Evolutionary conservation across 1,140 invertebrate species (phyloP), one percentile per base, ranked within the genome.

Genomic region (Drosophila baimaii): DNA sequence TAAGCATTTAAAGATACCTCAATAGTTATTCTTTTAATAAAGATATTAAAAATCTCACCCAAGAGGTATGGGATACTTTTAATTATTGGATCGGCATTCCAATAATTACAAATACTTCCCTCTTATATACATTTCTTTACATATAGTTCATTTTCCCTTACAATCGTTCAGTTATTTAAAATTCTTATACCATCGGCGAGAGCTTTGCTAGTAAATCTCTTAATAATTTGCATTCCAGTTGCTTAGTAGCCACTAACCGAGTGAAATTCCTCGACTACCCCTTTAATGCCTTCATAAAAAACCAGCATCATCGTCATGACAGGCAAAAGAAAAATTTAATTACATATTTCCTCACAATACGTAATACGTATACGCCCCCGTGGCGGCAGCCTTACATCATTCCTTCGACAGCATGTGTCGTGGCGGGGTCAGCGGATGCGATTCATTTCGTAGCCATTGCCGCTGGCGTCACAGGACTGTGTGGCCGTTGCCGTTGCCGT

Each of bases 341-440:
- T 86, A 88, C 71, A 86, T 73, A 88, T 86, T 83, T 88, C 79
- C 81, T 72, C 77, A 65, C 70, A 68, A 72, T 68, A 66, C 47
- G 71, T 73, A 83, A 65, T 68, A 70, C 59, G 63, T 63, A 83
- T 72, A 64, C 75, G 82, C 51, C 66, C 25, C 75, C 25, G 25
- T 55, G 59, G 71, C 49, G 31, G 29, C 39, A 33, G 44, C 27
- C 59, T 58, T 35, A 27, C 59, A 62, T 37, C 56, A 55, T 47
- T 59, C 74, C 73, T 23, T 43, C 35, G 19, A 25, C 39, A 54
- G 21, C 58, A 72, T 47, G 23, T 71, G 71, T 43, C 65, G 63
- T 13, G 69, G 63, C 10, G 69, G 77, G 75, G 62, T 81, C 79
- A 55, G 55, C 79, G 70, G 47, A 69, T 56, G 69, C 51, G 47